Evolutionary conservation across 2,113 vertebrate genomes (phyloP).

Genomic region (Martes martes): DNA sequence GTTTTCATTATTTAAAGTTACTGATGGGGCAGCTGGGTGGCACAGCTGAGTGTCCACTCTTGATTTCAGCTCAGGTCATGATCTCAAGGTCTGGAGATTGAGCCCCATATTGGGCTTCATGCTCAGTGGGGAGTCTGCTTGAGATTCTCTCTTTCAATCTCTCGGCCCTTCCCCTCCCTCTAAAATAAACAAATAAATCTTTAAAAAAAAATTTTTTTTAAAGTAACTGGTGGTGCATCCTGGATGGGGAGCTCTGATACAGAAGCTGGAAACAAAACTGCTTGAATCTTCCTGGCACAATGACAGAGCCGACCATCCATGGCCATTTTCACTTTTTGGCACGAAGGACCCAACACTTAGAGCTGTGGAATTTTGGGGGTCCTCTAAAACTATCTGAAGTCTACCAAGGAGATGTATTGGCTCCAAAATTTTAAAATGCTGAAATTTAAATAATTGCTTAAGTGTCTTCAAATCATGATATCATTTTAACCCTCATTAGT

Average conservation of each 20-base stretch:
- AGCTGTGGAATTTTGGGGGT: not conserved
- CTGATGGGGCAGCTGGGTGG: not conserved
- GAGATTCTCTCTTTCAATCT: not conserved
- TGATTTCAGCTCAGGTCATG: not conserved
- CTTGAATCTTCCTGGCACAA: not conserved
- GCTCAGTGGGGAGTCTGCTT: not conserved
- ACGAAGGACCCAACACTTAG: not conserved
- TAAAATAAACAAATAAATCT: not conserved
- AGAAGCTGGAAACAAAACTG: not conserved
- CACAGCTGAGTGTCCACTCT: not conserved
- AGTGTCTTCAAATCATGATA: not conserved
- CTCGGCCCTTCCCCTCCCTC: not conserved
- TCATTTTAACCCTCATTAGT: not conserved
- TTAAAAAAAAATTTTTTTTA: not conserved
- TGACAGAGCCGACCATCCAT: not conserved
- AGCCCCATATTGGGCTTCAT: not conserved
- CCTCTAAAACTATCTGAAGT: not conserved
- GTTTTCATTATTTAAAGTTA: not conserved
- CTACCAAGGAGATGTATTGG: not conserved
- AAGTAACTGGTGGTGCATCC: not conserved
- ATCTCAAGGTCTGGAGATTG: not conserved
- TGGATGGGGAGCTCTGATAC: not conserved
- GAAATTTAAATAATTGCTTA: not conserved
- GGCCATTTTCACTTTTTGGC: not conserved
- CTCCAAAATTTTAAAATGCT: not conserved